Evolutionary conservation across 1,140 invertebrate species (phyloP).

Genomic region (Pseudoatta argentina): DNA sequence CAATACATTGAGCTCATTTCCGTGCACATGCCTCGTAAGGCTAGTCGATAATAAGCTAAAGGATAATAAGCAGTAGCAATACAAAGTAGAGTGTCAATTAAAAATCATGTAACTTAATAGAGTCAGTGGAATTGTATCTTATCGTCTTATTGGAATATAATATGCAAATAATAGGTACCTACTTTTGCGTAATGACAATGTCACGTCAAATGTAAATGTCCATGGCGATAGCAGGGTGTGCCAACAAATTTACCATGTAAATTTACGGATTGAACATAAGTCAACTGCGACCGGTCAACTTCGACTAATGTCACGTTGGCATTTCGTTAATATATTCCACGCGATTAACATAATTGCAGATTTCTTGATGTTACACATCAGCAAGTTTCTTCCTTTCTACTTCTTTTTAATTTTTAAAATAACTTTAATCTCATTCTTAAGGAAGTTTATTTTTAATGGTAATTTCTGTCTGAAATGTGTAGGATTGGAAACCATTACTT

Average conservation of each 20-base stretch:
- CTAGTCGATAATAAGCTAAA: conserved; percentile 5
- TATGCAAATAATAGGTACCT: background rate
- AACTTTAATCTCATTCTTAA: background rate
- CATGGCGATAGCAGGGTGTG: background rate
- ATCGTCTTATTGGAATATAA: background rate
- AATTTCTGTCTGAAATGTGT: background rate
- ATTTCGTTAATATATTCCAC: conserved; percentile 42
- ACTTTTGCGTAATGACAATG: background rate
- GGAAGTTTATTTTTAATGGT: background rate
- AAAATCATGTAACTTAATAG: background rate
- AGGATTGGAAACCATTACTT: background rate
- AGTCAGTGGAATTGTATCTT: background rate
- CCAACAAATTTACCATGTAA: conserved; percentile 53
- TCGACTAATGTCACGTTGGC: background rate
- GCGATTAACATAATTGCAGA: conserved; percentile 43
- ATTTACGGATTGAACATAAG: conserved; percentile 27
- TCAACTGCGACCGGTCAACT: background rate
- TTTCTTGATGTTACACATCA: conserved; percentile 1
- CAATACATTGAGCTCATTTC: background rate
- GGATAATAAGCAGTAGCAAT: background rate
- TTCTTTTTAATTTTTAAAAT: background rate
- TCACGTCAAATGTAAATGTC: conserved; percentile 8
- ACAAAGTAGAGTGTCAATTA: background rate
- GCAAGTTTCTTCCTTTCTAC: background rate
- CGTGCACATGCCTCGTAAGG: background rate